phyloP scores from a whole-genome alignment of 1,140 invertebrate species.

The Heliconius melpomene region DNA sequence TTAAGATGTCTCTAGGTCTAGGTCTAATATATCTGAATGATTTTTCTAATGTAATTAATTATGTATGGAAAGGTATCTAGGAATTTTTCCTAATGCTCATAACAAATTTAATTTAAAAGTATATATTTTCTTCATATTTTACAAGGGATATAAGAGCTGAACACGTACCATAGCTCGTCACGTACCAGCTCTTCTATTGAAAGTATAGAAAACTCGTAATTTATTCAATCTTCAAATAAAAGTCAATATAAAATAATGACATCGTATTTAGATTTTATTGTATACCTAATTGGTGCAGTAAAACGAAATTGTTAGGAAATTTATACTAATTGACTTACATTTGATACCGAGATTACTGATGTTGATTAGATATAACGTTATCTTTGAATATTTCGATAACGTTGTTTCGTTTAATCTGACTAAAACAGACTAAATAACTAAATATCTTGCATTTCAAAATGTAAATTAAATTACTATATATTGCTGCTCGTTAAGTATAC shows the following conservation, averaged over 20 bases:
- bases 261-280: neutral
- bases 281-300: neutral
- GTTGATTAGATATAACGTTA: conserved; percentile 9
- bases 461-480: conserved; percentile 1
- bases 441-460: neutral
- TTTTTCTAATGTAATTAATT: neutral
- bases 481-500: neutral
- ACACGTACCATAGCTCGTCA: no score
- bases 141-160: no score
- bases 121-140: no score
- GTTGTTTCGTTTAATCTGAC: neutral
- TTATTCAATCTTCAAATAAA: neutral
- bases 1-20: no score
- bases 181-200: neutral
- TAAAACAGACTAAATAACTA: neutral
- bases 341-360: conserved; percentile 17
- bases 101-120: no score
- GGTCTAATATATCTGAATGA: no score
- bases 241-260: conserved; percentile 7
- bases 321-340: conserved; percentile 26
- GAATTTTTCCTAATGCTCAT: no score
- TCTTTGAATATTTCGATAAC: conserved; percentile 9
- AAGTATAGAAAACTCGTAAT: neutral
- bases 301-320: conserved; percentile 11
- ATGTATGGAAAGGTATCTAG: no score